Conservation (phyloP, 2,113 vertebrate species). For the Argyrosomus japonicus region DNA sequence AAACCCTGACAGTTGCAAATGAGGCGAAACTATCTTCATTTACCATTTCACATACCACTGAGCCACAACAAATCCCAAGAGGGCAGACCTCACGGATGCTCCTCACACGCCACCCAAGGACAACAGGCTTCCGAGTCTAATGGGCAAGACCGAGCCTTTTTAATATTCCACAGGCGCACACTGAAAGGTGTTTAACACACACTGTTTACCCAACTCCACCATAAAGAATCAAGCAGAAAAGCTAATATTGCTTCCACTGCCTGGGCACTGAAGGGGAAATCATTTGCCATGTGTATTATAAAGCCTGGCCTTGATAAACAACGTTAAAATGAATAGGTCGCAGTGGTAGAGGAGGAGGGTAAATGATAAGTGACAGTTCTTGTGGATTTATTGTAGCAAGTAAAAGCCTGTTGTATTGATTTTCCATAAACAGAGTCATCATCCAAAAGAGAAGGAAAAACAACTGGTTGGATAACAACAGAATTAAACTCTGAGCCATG, state of each 20-base stretch:
- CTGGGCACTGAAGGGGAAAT: neutral
- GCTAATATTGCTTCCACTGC: constrained; percentile 31
- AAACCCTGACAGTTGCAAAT: constrained; percentile 20
- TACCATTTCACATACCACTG: constrained; percentile 13
- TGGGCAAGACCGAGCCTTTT: constrained; percentile 25
- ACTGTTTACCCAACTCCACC: constrained; percentile 21
- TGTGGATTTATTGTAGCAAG: constrained; percentile 29
- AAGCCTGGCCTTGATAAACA: constrained; percentile 28
- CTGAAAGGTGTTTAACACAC: constrained; percentile 36
- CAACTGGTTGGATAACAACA: constrained; percentile 5
- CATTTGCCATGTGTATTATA: constrained; percentile 21
- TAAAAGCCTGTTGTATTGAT: constrained; percentile 48
- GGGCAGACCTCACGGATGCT: neutral
- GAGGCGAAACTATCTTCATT: constrained; percentile 29
- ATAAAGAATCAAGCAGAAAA: constrained; percentile 45
- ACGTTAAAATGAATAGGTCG: constrained; percentile 35
- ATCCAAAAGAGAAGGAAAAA: constrained; percentile 16
- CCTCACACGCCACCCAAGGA: constrained; percentile 32
- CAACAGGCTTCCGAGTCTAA: constrained; percentile 6
- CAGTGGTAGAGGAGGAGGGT: neutral
- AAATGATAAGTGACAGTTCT: constrained; percentile 23
- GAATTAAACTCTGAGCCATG: constrained; percentile 3
- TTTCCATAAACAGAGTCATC: constrained; percentile 39
- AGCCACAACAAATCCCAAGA: constrained; percentile 37
- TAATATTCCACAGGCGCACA: constrained; percentile 45